A percentile compares a stretch with the other conserved stretches of the same genome.
Conservation (phyloP, 1,140 invertebrate genomes). For the Carposina sasakii region DNA sequence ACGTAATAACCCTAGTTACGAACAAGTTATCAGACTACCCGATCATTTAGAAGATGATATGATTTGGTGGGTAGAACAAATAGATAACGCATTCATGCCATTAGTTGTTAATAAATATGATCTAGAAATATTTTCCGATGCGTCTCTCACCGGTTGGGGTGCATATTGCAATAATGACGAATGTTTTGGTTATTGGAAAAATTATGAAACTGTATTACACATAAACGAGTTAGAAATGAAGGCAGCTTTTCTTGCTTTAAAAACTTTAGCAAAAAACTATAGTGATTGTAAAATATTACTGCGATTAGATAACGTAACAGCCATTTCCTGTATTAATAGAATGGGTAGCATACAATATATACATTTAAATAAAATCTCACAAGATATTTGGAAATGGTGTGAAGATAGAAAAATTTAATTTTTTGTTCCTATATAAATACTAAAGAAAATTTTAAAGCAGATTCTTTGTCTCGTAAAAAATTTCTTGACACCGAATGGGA, state of each 20-base stretch:
- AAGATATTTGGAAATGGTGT: constrained; percentile 37
- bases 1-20: constrained; percentile 6
- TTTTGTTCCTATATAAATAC: constrained; percentile 30
- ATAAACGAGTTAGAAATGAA: constrained; percentile 35
- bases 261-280: constrained; percentile 24
- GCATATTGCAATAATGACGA: constrained; percentile 17
- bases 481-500: constrained; percentile 28
- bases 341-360: constrained; percentile 27
- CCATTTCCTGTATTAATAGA: constrained; percentile 33
- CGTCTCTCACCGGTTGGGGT: constrained; percentile 34
- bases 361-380: constrained; percentile 22
- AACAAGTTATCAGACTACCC: constrained; percentile 3
- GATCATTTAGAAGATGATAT: constrained; percentile 16
- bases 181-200: constrained; percentile 27
- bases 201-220: constrained; percentile 18
- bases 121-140: constrained; percentile 34
- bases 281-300: constrained; percentile 8
- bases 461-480: constrained; percentile 23
- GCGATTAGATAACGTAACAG: constrained; percentile 34
- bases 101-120: constrained; percentile 12
- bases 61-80: constrained; percentile 31
- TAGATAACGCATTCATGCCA: constrained; percentile 15
- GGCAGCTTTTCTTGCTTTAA: constrained; percentile 29
- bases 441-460: constrained; percentile 31
- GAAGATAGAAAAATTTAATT: constrained; percentile 26